Conservation (phyloP, 2,113 vertebrate species). For the Gila orcuttii region DNA sequence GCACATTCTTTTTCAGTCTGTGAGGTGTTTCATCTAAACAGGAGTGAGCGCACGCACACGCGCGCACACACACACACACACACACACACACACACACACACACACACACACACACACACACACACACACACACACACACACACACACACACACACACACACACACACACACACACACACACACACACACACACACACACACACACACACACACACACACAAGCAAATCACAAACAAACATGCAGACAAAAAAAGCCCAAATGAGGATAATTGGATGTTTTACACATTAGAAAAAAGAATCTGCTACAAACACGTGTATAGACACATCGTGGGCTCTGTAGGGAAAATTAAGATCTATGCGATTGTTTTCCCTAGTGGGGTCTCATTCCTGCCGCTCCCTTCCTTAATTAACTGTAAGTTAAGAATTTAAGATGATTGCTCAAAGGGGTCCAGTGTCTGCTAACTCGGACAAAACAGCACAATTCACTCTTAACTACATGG, state of each 20-base stretch:
- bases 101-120: background rate
- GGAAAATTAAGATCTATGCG: constrained; percentile 26
- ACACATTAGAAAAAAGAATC: background rate
- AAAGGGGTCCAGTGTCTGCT: constrained; percentile 22
- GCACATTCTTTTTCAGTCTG: constrained; percentile 40
- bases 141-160: background rate
- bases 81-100: background rate
- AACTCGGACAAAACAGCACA: background rate
- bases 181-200: background rate
- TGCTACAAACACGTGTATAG: background rate
- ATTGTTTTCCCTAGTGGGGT: constrained; percentile 46
- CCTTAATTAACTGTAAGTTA: constrained; percentile 51
- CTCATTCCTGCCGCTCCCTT: constrained; percentile 57
- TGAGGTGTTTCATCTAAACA: constrained; percentile 49
- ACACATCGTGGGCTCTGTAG: constrained; percentile 1
- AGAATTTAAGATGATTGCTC: constrained; percentile 26
- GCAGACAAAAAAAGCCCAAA: background rate
- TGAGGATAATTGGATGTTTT: background rate
- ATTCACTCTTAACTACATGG: constrained; percentile 3
- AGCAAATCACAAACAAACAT: constrained; percentile 13
- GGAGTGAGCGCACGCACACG: background rate
- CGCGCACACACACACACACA: background rate
- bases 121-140: background rate
- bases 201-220: background rate
- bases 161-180: background rate